A percentile compares a stretch with the other conserved stretches of the same genome.
Conservation (phyloP, 2,113 vertebrate species). For the Brachyhypopomus occidentalis region DNA sequence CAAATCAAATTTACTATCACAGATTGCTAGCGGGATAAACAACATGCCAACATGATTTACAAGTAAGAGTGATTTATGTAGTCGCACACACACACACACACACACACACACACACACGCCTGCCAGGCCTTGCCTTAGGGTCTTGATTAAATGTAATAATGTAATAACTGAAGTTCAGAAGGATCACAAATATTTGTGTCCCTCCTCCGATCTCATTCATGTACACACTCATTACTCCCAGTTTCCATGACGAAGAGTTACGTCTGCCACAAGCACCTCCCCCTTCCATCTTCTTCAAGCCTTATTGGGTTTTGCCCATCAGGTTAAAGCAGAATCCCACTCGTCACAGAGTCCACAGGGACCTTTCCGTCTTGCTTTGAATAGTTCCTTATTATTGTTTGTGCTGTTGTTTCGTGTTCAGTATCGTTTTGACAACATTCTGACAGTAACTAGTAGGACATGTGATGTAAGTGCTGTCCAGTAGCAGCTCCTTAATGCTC, state of each 20-base stretch:
- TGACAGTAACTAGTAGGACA: no score
- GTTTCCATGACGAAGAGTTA: not conserved
- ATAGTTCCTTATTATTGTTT: no score
- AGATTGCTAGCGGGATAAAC: conserved; percentile 47
- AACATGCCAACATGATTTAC: conserved; percentile 29
- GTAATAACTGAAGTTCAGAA: conserved; percentile 20
- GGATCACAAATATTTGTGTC: not conserved
- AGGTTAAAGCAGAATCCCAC: no score
- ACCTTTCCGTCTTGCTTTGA: no score
- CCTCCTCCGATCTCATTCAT: not conserved
- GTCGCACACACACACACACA: conserved; percentile 1
- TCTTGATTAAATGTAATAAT: not conserved
- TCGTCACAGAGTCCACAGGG: no score
- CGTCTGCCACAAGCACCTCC: not conserved
- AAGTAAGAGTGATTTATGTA: conserved; percentile 25
- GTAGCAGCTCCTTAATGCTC: no score
- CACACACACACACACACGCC: not conserved
- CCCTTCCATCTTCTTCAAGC: not conserved
- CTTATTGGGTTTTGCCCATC: not conserved
- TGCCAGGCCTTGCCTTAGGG: conserved; percentile 10
- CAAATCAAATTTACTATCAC: conserved; percentile 29
- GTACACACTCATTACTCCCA: not conserved
- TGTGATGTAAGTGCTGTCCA: no score
- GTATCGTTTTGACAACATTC: no score
- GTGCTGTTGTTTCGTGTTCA: no score